Percentiles rank a stretch among this genome's conserved stretches.
Evolutionary conservation across 1,140 invertebrate genomes (phyloP).

Genomic region (Subanguina moxae): DNA sequence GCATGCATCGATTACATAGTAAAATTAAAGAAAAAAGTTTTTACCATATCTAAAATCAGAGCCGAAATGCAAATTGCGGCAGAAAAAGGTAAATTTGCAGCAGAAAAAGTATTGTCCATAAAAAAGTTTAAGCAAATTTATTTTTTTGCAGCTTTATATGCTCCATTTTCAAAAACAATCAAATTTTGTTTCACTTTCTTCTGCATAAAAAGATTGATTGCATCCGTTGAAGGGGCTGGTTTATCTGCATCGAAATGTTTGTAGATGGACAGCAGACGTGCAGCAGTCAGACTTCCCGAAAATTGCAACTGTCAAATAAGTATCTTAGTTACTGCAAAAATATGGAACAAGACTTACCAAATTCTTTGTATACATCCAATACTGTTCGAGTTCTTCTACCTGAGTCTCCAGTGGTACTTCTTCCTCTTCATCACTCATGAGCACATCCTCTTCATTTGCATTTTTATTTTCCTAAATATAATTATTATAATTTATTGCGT

Average conservation of each 20-base stretch:
- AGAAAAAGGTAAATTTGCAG: too few species aligned
- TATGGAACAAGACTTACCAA: conserved; percentile 68
- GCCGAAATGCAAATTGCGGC: too few species aligned
- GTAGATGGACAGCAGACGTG: conserved; percentile 35
- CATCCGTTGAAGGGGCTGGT: conserved; percentile 35
- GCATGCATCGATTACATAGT: too few species aligned
- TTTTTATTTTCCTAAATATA: conserved; percentile 2
- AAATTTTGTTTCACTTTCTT: conserved; percentile 45
- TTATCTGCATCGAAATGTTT: conserved; percentile 45
- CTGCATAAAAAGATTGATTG: conserved; percentile 48
- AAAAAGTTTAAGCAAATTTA: background rate
- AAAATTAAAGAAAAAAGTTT: too few species aligned
- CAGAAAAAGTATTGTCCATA: too few species aligned
- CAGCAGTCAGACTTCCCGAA: conserved; percentile 31
- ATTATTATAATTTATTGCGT: too few species aligned
- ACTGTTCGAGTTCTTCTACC: conserved; percentile 83
- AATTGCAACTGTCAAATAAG: conserved; percentile 3
- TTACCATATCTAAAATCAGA: too few species aligned
- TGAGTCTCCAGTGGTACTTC: conserved; percentile 83
- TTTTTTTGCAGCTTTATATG: conserved; percentile 19
- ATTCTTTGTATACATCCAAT: conserved; percentile 66
- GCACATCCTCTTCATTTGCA: conserved; percentile 67
- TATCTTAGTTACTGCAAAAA: background rate
- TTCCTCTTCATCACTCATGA: conserved; percentile 62
- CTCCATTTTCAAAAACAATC: conserved; percentile 45